These are phyloP conservation scores for Cabera pusaria DNA, from an alignment of 2,888 invertebrate genomes.

Conservation along the genomic window DNA sequence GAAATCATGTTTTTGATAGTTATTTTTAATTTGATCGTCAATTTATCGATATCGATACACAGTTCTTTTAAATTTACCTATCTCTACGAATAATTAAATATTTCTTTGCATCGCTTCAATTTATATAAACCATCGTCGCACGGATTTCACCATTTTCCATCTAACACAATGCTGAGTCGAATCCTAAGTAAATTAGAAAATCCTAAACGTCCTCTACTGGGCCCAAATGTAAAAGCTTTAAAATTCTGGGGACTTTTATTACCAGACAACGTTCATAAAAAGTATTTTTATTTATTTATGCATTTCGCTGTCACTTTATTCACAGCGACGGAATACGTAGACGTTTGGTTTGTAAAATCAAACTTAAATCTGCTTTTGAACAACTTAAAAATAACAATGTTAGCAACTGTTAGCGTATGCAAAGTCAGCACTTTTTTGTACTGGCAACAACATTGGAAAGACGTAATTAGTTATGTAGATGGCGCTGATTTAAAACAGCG, in stretches of 20 bases:
- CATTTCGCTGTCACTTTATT: slow-evolving; percentile 59
- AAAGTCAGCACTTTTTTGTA: slow-evolving; percentile 59
- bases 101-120: slow-evolving; percentile 6
- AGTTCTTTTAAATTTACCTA: background rate
- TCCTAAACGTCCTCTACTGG: slow-evolving; percentile 57
- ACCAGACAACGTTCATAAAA: slow-evolving; percentile 46
- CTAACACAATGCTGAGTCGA: slow-evolving; percentile 21
- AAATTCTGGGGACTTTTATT: slow-evolving; percentile 68
- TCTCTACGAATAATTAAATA: slow-evolving; percentile 19
- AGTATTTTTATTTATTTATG: slow-evolving; percentile 53
- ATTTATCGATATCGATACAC: too few species aligned
- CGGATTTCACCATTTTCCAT: slow-evolving; percentile 3
- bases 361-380: slow-evolving; percentile 60
- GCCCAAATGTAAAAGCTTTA: slow-evolving; percentile 63
- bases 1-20: too few species aligned
- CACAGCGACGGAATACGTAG: slow-evolving; percentile 59
- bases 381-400: slow-evolving; percentile 67
- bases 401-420: slow-evolving; percentile 60
- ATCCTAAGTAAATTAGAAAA: slow-evolving; percentile 56
- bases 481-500: slow-evolving; percentile 55
- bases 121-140: slow-evolving; percentile 4
- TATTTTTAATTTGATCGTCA: too few species aligned
- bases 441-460: slow-evolving; percentile 61
- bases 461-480: slow-evolving; percentile 62
- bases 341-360: slow-evolving; percentile 65